These are phyloP conservation scores for Leptobrachium leishanense DNA, from an alignment of 2,113 vertebrate species.

Conservation along the genomic window DNA sequence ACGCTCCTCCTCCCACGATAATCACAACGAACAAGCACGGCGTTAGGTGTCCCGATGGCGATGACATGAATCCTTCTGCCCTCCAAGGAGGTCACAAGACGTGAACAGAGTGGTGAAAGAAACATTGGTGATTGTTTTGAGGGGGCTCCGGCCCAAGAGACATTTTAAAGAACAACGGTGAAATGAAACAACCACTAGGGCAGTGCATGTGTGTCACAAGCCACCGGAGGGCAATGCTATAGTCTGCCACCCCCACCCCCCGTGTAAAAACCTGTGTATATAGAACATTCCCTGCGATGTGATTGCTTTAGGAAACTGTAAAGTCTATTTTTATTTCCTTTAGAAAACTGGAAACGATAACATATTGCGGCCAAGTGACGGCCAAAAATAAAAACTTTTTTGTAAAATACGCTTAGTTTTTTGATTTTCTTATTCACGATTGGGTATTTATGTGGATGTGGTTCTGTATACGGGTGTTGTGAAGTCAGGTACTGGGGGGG, in stretches of 20 bases:
- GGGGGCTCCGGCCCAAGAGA: background rate
- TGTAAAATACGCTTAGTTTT: conserved; percentile 5
- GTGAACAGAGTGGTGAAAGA: background rate
- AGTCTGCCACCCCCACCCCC: background rate
- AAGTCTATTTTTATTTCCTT: conserved; percentile 40
- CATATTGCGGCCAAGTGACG: background rate
- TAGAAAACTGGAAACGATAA: conserved; percentile 26
- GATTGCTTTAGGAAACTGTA: conserved; percentile 30
- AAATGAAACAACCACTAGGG: conserved; percentile 11
- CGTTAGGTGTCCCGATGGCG: background rate
- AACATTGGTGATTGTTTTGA: background rate
- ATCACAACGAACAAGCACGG: background rate
- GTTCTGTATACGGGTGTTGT: too few relatives aligned
- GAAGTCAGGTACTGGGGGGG: too few relatives aligned
- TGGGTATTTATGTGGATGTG: too few relatives aligned
- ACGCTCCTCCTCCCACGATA: background rate
- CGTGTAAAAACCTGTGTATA: conserved; percentile 18
- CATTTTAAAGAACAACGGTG: conserved; percentile 4
- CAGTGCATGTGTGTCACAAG: background rate
- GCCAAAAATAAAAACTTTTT: conserved; percentile 25
- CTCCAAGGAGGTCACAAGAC: background rate
- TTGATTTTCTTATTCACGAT: too few relatives aligned
- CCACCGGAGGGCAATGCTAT: background rate
- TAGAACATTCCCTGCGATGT: conserved; percentile 29
- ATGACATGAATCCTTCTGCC: background rate